Evolutionary conservation across 2,797 vertebrate species (phyloP).

Genomic region (Pangasius sanitwongsei): DNA sequence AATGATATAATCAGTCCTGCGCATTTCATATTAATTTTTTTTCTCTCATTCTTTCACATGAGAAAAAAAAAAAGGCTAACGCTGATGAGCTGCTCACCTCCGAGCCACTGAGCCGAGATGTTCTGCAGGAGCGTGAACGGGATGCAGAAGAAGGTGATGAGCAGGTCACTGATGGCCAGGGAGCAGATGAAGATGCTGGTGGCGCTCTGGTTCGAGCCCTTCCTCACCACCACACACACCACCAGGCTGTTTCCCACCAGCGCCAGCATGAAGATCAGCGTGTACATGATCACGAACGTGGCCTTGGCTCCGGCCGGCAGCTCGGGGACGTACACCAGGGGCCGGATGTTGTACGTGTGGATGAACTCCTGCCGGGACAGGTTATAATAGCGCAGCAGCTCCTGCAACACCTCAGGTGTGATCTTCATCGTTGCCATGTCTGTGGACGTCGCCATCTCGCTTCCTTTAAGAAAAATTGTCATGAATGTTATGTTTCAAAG

Average conservation of each 20-base stretch:
- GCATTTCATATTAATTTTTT: background rate
- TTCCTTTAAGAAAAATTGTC: background rate
- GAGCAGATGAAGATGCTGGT: slow-evolving; percentile 83
- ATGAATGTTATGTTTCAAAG: background rate
- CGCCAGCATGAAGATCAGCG: slow-evolving; percentile 77
- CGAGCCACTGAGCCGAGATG: slow-evolving; percentile 82
- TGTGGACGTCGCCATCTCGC: background rate
- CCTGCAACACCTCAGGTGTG: slow-evolving; percentile 71
- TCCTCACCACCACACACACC: slow-evolving; percentile 77
- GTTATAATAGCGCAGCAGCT: slow-evolving; percentile 79
- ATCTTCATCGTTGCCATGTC: slow-evolving; percentile 16
- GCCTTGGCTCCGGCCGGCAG: slow-evolving; percentile 75
- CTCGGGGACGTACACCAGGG: slow-evolving; percentile 82
- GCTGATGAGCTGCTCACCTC: slow-evolving; percentile 70
- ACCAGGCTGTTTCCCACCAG: slow-evolving; percentile 82
- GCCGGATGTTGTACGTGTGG: slow-evolving; percentile 79
- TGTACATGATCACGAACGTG: slow-evolving; percentile 77
- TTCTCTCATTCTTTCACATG: background rate
- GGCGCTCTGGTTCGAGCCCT: slow-evolving; percentile 74
- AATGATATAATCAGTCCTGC: background rate
- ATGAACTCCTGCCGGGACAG: slow-evolving; percentile 81
- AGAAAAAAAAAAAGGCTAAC: background rate
- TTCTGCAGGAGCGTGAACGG: slow-evolving; percentile 84
- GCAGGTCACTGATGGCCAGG: slow-evolving; percentile 82
- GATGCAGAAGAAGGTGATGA: slow-evolving; percentile 86